Percentiles rank a stretch among this genome's conserved stretches.
These are phyloP conservation scores for Troilus luridus DNA, from an alignment of 2,888 invertebrate species.

Conservation along the genomic window DNA sequence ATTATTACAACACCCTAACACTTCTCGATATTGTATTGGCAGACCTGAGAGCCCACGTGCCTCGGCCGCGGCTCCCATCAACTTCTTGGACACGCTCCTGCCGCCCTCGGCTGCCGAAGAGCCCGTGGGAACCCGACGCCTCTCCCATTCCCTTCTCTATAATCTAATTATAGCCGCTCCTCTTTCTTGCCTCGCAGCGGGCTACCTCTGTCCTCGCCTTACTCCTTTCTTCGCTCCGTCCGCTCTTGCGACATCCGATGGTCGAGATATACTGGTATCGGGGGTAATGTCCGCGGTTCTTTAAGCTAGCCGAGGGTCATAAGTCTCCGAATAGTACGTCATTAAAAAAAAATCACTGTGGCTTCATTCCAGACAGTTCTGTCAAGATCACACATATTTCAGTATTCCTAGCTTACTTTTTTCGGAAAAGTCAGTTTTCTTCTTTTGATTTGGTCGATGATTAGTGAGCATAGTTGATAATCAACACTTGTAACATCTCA, in stretches of 20 bases:
- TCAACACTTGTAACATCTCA: too few relatives aligned
- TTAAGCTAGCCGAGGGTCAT: neutral
- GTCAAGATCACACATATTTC: too few relatives aligned
- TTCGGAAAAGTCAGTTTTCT: too few relatives aligned
- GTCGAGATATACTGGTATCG: neutral
- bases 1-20: neutral
- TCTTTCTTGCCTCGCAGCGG: slow-evolving; percentile 48
- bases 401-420: too few relatives aligned
- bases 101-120: neutral
- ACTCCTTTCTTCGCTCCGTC: neutral
- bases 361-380: too few relatives aligned
- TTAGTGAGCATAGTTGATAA: too few relatives aligned
- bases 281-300: slow-evolving; percentile 27
- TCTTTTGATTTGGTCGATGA: too few relatives aligned
- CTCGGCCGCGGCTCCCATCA: neutral
- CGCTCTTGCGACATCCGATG: slow-evolving; percentile 26
- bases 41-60: neutral
- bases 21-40: neutral
- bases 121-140: slow-evolving; percentile 5
- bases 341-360: too few relatives aligned
- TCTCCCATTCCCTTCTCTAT: slow-evolving; percentile 35
- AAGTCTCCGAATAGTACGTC: neutral
- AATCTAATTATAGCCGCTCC: slow-evolving; percentile 47
- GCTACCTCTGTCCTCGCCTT: slow-evolving; percentile 12
- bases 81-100: neutral